These are phyloP conservation scores for Miltochrista miniata DNA, from an alignment of 2,888 invertebrate genomes.

Conservation along the genomic window DNA sequence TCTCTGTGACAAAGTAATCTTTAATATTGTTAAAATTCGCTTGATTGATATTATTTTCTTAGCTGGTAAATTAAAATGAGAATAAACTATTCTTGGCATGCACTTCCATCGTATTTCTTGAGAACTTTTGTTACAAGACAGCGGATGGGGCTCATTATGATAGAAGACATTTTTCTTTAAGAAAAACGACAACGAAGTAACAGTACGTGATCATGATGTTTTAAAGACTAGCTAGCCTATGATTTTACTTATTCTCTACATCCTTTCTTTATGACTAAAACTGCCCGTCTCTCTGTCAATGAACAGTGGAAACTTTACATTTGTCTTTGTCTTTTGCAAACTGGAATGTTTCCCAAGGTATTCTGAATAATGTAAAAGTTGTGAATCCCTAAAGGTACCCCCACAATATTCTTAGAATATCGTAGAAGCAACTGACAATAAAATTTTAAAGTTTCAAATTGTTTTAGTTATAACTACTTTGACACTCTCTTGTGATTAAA, in stretches of 20 bases:
- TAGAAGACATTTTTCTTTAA: too few species aligned
- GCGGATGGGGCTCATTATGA: too few species aligned
- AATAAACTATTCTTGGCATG: background rate
- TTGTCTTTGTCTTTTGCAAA: background rate
- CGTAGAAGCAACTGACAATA: background rate
- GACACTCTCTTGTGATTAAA: background rate
- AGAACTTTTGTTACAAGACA: background rate
- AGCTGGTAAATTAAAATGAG: too few species aligned
- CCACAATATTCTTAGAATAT: background rate
- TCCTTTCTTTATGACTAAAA: background rate
- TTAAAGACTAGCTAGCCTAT: too few species aligned
- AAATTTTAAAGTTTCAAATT: slow-evolving; percentile 1
- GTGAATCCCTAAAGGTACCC: background rate
- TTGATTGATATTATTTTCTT: too few species aligned
- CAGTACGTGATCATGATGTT: too few species aligned
- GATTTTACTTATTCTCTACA: background rate
- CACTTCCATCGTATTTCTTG: too few species aligned
- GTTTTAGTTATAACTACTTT: slow-evolving; percentile 3
- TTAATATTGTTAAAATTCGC: too few species aligned
- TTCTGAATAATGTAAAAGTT: background rate
- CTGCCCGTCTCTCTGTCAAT: background rate
- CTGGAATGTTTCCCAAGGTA: background rate
- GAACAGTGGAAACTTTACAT: background rate
- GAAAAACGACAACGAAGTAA: too few species aligned
- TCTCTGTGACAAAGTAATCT: too few species aligned